Conservation (phyloP, 1,140 invertebrate species). For the Panagrolaimus sp. region DNA sequence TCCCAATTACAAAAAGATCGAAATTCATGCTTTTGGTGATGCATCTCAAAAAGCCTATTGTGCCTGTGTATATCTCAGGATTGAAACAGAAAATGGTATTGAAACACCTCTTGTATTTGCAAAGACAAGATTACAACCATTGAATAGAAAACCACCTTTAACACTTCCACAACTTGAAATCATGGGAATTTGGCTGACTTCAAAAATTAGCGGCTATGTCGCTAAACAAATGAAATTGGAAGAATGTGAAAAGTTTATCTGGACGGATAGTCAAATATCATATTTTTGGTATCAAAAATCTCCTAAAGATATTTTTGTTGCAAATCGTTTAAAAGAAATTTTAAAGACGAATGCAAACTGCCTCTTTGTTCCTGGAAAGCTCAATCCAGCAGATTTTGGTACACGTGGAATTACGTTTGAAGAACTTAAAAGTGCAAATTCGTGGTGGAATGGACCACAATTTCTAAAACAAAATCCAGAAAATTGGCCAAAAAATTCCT, state of each 20-base stretch:
- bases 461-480: background rate
- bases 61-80: slow-evolving; percentile 28
- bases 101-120: slow-evolving; percentile 18
- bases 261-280: slow-evolving; percentile 28
- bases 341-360: slow-evolving; percentile 18
- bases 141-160: background rate
- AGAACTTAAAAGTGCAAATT: slow-evolving; percentile 14
- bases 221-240: slow-evolving; percentile 11
- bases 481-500: slow-evolving; percentile 8
- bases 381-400: slow-evolving; percentile 32
- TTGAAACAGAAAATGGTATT: background rate
- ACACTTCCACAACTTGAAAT: slow-evolving; percentile 40
- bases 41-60: slow-evolving; percentile 25
- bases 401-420: slow-evolving; percentile 20
- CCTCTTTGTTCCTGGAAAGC: slow-evolving; percentile 18
- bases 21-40: slow-evolving; percentile 34
- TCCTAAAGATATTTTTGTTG: slow-evolving; percentile 15
- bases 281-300: slow-evolving; percentile 23
- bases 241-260: slow-evolving; percentile 10
- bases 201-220: background rate
- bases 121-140: slow-evolving; percentile 26
- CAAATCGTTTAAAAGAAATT: slow-evolving; percentile 19
- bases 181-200: slow-evolving; percentile 18
- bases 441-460: slow-evolving; percentile 34
- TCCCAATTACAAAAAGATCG: too few relatives aligned